Evolutionary conservation across 2,797 vertebrate genomes (phyloP).

Genomic region (Pangasius mekongensis): DNA sequence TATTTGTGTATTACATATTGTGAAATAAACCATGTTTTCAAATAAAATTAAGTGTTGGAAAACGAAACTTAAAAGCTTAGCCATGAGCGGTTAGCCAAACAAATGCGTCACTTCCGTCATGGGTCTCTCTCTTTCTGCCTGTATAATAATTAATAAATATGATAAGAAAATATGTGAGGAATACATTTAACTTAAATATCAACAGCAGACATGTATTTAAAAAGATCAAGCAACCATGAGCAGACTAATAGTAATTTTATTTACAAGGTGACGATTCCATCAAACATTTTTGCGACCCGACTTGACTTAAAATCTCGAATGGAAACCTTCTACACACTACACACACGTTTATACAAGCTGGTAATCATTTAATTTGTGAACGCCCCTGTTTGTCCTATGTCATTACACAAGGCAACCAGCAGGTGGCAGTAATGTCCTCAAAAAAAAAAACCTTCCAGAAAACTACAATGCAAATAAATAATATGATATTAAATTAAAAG

Average conservation of each 20-base stretch:
- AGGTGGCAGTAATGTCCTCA: slow-evolving; percentile 19
- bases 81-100: not conserved
- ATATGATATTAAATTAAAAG: not conserved
- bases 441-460: not conserved
- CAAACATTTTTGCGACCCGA: not conserved
- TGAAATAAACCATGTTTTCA: not conserved
- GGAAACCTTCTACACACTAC: not conserved
- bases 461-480: not conserved
- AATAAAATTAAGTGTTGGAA: not conserved
- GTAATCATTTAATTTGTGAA: not conserved
- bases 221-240: not conserved
- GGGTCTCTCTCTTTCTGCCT: not conserved
- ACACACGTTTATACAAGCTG: not conserved
- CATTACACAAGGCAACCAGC: not conserved
- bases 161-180: not conserved
- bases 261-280: not conserved
- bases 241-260: not conserved
- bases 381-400: not conserved
- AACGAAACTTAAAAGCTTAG: not conserved
- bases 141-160: not conserved
- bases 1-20: not conserved
- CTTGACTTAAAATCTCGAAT: not conserved
- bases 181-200: not conserved
- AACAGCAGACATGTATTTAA: not conserved
- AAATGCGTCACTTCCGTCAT: not conserved